Evolutionary conservation across 1,140 invertebrate genomes (phyloP), one percentile per base, ranked within the genome.

Genomic region (Euura lappo): DNA sequence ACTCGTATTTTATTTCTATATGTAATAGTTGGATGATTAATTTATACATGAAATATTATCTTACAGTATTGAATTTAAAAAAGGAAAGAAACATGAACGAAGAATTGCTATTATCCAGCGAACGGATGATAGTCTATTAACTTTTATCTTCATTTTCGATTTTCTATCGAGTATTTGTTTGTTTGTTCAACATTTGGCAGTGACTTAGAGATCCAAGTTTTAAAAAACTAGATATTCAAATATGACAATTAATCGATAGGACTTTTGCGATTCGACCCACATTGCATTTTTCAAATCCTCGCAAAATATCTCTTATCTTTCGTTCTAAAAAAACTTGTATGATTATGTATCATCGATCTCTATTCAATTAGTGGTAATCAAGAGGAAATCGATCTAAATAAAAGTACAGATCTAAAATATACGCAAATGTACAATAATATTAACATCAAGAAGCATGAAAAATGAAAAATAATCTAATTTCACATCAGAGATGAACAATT

Each of bases 201-300:
- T 60, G 51, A 60, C 51, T 60, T 60, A 60, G 51, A 60, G 51
- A 60, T 60, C 51, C 51, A 60, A 8, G 51, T 60, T 60, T 60
- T 11, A 3, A 28, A 28, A 6, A 60, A 60, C 13, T 60, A 60
- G 51, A 6, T 11, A 60, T 60, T 4, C 4, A 28, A 60, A 60
- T 11, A n/a, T n/a, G 10, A n/a, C 10, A 60, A 60, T 60, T 6
- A 5, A 0, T 60, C 8, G 13, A 60, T n/a, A 60, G 13, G 13
- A 60, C 28, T 60, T 3, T 60, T 60, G 51, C 51, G 13, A 60
- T n/a, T 8, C 13, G 10, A 60, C 13, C 11, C 11, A 6, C 11
- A 51, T 8, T 60, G 13, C 51, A 11, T 60, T n/a, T 3, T 60
- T n/a, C 10, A 60, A 60, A n/a, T 3, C 6, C 3, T 60, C 8